Conservation (phyloP, 1,140 invertebrate genomes). For the Sarcophaga bullata region DNA sequence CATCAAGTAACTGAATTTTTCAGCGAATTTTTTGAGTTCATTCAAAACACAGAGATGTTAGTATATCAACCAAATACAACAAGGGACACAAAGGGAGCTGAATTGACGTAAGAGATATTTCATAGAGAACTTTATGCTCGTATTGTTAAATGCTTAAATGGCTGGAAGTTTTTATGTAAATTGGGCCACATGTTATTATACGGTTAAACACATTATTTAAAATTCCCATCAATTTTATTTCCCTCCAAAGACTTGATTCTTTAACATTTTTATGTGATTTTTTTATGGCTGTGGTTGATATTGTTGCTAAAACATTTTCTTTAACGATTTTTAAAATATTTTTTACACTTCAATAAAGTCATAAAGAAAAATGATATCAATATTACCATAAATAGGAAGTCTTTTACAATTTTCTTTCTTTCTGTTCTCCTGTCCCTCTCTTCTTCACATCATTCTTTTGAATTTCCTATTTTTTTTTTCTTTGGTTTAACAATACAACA, state of each 20-base stretch:
- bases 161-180: not conserved
- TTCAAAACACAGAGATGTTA: too few relatives aligned
- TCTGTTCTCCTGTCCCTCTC: not conserved
- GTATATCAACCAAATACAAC: too few relatives aligned
- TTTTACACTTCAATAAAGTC: constrained; percentile 8
- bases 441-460: not conserved
- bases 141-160: not conserved
- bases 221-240: constrained; percentile 16
- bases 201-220: not conserved
- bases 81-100: not conserved
- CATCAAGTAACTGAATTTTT: not conserved
- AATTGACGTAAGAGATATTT: not conserved
- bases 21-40: not conserved
- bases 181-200: not conserved
- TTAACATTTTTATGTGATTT: too few relatives aligned
- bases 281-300: too few relatives aligned
- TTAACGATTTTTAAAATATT: constrained; percentile 16
- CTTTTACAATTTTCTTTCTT: not conserved
- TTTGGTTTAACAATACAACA: too few relatives aligned
- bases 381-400: constrained; percentile 11
- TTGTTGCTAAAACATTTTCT: not conserved
- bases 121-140: not conserved
- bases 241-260: not conserved
- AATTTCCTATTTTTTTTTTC: too few relatives aligned
- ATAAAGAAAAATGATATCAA: not conserved